phyloP scores from a whole-genome alignment of 2,113 vertebrate genomes.

The Stigmatopora nigra region DNA sequence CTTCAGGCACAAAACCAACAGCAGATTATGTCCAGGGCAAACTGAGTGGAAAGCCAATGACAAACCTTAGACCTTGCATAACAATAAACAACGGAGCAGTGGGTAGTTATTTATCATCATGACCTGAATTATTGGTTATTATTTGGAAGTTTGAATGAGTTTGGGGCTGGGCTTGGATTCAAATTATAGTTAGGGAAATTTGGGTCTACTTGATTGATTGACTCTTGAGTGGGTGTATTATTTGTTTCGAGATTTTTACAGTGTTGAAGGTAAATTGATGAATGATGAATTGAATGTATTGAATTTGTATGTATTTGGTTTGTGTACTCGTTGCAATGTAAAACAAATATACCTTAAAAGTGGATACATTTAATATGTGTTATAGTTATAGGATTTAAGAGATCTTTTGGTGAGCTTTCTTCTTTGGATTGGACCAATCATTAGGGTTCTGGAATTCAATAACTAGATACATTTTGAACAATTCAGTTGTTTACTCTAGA shows the following conservation, averaged over 20 bases:
- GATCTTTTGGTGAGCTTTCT: background rate
- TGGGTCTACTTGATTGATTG: too few species aligned
- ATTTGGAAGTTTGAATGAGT: background rate
- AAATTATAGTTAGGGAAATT: background rate
- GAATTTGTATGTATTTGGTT: background rate
- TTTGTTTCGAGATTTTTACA: too few species aligned
- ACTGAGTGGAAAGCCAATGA: conserved; percentile 63
- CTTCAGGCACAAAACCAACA: conserved; percentile 59
- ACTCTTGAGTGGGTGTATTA: too few species aligned
- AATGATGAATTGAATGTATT: too few species aligned
- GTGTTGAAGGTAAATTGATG: too few species aligned
- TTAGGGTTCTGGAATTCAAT: background rate
- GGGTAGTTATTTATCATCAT: conserved; percentile 35
- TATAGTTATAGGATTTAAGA: background rate
- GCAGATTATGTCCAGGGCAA: conserved; percentile 66
- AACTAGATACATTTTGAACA: background rate
- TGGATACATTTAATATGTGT: background rate
- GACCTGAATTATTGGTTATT: background rate
- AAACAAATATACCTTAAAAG: too few species aligned
- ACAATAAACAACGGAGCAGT: conserved; percentile 51
- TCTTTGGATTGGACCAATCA: background rate
- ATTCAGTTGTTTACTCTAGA: conserved; percentile 23
- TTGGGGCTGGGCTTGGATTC: background rate
- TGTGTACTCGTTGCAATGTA: background rate
- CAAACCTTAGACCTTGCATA: conserved; percentile 50